phyloP scores from a whole-genome alignment of 1,140 invertebrate genomes.

The Drosophila lacertosa region DNA sequence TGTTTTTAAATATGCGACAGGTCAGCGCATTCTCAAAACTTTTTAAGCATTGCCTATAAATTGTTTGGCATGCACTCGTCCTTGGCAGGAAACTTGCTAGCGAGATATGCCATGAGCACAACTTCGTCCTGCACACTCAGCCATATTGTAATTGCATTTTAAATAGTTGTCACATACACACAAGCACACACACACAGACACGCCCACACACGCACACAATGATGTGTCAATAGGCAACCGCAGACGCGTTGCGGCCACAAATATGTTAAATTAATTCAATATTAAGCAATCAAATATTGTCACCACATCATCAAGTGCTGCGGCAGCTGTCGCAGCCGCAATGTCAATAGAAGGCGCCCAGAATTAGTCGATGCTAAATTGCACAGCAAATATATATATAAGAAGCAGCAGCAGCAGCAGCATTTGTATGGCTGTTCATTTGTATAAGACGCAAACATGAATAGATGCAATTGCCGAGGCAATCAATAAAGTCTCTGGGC shows the following conservation, averaged over 20 bases:
- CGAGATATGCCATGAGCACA: constrained; percentile 27
- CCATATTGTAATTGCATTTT: constrained; percentile 69
- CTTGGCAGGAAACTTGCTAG: constrained; percentile 33
- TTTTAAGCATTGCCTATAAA: constrained; percentile 58
- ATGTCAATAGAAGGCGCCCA: constrained; percentile 42
- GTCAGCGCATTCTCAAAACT: constrained; percentile 65
- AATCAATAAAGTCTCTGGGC: constrained; percentile 4
- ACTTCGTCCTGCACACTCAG: constrained; percentile 31
- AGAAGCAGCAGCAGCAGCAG: constrained; percentile 20
- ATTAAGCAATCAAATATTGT: constrained; percentile 81
- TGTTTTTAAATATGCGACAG: constrained; percentile 52
- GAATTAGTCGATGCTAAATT: constrained; percentile 70
- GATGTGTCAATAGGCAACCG: constrained; percentile 33
- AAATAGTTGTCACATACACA: constrained; percentile 33
- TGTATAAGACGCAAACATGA: constrained; percentile 13
- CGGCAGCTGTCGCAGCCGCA: constrained; percentile 29
- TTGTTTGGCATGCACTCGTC: constrained; percentile 32
- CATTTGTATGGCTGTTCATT: constrained; percentile 7
- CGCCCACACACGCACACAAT: background rate
- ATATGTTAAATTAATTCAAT: constrained; percentile 80
- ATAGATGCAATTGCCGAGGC: background rate
- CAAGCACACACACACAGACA: background rate
- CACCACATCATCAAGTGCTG: constrained; percentile 76
- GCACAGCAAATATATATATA: constrained; percentile 61
- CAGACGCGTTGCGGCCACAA: constrained; percentile 58